Conservation (phyloP, 2,113 vertebrate species). For the Lathamus discolor region DNA sequence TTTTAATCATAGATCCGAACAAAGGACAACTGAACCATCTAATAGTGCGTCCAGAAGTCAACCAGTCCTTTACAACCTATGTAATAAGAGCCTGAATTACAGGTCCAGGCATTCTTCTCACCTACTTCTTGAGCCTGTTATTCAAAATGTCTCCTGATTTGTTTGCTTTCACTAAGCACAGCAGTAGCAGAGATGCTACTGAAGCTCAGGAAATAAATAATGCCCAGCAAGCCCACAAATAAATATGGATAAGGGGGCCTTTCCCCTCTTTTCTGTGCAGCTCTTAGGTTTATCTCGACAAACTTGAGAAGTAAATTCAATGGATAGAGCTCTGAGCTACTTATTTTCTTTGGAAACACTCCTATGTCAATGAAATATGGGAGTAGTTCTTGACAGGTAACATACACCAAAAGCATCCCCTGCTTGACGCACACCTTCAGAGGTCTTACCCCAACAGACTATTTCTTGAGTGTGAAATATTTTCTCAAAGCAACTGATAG, state of each 20-base stretch:
- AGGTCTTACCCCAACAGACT: background rate
- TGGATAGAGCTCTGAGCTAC: background rate
- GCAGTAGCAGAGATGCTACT: background rate
- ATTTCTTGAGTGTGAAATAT: background rate
- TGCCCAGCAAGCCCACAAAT: background rate
- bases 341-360: background rate
- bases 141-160: background rate
- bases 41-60: background rate
- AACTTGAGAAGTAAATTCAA: background rate
- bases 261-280: background rate
- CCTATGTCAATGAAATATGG: rapidly evolving
- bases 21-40: background rate
- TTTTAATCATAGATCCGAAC: background rate
- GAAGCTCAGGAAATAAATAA: background rate
- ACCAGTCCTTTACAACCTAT: background rate
- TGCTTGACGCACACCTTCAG: background rate
- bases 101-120: background rate
- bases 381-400: background rate
- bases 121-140: background rate
- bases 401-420: background rate
- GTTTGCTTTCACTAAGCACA: background rate
- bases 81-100: background rate
- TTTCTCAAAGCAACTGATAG: background rate
- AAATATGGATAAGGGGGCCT: background rate
- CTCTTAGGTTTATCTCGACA: background rate